Conservation (phyloP, 1,140 invertebrate species). For the Drosophila pallidifrons region DNA sequence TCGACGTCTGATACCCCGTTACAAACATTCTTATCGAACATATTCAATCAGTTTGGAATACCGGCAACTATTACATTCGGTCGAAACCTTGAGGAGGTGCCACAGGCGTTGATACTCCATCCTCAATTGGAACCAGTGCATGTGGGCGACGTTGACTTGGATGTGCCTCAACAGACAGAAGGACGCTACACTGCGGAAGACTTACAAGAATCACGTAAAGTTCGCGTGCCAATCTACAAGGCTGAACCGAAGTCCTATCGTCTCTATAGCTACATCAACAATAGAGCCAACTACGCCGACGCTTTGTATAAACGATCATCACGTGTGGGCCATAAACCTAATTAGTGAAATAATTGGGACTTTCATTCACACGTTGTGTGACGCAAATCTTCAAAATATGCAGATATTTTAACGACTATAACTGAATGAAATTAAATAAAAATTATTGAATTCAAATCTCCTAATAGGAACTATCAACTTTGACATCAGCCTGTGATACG, state of each 20-base stretch:
- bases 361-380: constrained; percentile 43
- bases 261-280: neutral
- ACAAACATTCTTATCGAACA: neutral
- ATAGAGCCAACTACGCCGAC: too few relatives aligned
- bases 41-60: neutral
- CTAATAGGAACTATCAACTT: constrained; percentile 39
- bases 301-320: neutral
- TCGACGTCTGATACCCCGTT: neutral
- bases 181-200: neutral
- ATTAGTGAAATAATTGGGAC: constrained; percentile 33
- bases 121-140: constrained; percentile 1
- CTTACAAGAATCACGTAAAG: neutral
- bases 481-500: constrained; percentile 23
- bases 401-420: constrained; percentile 16
- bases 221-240: neutral
- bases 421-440: constrained; percentile 11
- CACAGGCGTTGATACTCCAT: neutral
- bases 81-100: neutral
- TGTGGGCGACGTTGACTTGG: neutral
- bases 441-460: constrained; percentile 10
- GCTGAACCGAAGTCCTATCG: neutral
- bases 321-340: constrained; percentile 20
- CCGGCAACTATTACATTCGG: neutral
- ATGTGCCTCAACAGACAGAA: neutral
- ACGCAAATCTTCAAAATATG: constrained; percentile 8